These are phyloP conservation scores for Grus americana DNA, from an alignment of 2,113 vertebrate genomes.

Conservation along the genomic window DNA sequence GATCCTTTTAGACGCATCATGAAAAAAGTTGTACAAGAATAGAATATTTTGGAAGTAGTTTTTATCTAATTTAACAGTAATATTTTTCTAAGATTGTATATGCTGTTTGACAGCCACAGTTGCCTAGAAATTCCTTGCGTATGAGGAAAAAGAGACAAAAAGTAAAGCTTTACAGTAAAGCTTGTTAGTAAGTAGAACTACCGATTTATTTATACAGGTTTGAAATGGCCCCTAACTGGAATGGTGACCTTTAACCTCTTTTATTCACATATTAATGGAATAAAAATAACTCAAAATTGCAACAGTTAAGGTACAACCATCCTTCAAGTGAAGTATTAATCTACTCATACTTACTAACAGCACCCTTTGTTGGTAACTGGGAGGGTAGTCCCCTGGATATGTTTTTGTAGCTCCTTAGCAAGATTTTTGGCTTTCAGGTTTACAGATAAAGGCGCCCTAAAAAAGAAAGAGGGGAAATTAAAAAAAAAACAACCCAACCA, in stretches of 20 bases:
- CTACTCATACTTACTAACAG: slow-evolving; percentile 81
- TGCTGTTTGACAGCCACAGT: background rate
- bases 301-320: background rate
- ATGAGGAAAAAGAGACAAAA: background rate
- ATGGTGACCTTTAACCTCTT: background rate
- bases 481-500: background rate
- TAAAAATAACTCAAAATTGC: background rate
- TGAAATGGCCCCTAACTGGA: background rate
- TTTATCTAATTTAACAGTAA: background rate
- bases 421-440: slow-evolving; percentile 81
- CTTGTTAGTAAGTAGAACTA: background rate
- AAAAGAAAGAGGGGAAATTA: background rate
- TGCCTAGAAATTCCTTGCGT: background rate
- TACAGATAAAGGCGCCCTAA: slow-evolving; percentile 81
- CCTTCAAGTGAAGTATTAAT: background rate
- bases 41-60: background rate
- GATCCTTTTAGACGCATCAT: background rate
- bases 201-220: background rate
- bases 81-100: background rate
- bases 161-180: background rate
- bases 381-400: slow-evolving; percentile 80
- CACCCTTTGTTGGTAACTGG: slow-evolving; percentile 83
- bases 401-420: slow-evolving; percentile 74
- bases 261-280: background rate
- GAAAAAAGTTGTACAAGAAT: background rate